These are phyloP conservation scores for Atherinomorus stipes DNA, from an alignment of 2,113 vertebrate species.

Conservation along the genomic window DNA sequence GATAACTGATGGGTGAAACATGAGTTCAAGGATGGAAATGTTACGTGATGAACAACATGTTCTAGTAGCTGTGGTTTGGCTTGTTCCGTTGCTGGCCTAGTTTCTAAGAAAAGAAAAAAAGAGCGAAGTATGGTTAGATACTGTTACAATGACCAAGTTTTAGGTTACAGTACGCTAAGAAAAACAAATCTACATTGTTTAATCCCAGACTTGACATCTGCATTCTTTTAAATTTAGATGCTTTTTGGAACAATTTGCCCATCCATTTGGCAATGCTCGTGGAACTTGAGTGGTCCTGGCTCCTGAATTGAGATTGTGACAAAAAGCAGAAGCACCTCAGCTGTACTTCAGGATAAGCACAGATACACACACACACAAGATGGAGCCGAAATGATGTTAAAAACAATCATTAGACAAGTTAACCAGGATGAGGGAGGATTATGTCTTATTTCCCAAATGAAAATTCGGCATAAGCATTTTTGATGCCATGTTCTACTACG, in stretches of 20 bases:
- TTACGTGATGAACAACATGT: neutral
- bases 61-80: constrained; percentile 7
- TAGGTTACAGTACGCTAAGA: neutral
- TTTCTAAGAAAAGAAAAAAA: neutral
- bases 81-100: neutral
- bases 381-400: constrained; percentile 29
- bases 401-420: constrained; percentile 23
- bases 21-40: neutral
- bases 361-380: neutral
- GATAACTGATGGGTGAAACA: no score
- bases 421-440: constrained; percentile 24
- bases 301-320: constrained; percentile 30
- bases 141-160: neutral
- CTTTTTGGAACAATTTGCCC: constrained; percentile 21
- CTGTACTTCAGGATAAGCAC: constrained; percentile 30
- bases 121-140: neutral
- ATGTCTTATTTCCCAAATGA: neutral
- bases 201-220: constrained; percentile 20
- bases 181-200: neutral
- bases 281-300: constrained; percentile 44
- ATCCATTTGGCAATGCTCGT: constrained; percentile 38
- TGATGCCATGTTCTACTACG: neutral
- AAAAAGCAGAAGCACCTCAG: constrained; percentile 36
- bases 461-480: constrained; percentile 5
- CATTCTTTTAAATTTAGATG: constrained; percentile 28